Conservation (phyloP, 2,888 invertebrate species). For the Eucera pruinosa region DNA sequence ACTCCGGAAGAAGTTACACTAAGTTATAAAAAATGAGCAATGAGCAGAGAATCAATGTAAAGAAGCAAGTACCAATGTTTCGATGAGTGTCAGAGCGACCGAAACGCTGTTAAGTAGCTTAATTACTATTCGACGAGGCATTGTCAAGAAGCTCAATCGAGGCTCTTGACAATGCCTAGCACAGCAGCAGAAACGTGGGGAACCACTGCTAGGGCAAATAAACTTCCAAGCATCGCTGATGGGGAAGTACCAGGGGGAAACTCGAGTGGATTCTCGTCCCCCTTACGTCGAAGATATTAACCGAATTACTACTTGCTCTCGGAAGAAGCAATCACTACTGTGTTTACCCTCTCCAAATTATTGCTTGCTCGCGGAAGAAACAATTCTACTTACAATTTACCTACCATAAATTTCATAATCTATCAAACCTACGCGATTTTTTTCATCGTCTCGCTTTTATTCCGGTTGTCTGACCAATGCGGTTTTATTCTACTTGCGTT, state of each 20-base stretch:
- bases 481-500: no score
- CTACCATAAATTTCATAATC: no score
- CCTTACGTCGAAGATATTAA: conserved; percentile 35
- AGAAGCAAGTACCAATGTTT: background rate
- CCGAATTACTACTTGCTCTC: conserved; percentile 37
- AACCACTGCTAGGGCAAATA: conserved; percentile 17
- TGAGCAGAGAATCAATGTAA: background rate
- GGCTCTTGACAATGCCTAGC: conserved; percentile 16
- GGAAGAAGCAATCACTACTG: conserved; percentile 13
- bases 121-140: background rate
- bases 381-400: background rate
- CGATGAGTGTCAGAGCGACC: conserved; percentile 1
- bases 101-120: background rate
- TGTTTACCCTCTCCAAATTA: conserved; percentile 6
- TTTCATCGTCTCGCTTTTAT: no score
- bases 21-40: background rate
- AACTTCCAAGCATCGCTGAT: conserved; percentile 22
- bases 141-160: conserved; percentile 24
- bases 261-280: conserved; percentile 21
- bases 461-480: no score
- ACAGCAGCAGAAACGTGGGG: conserved; percentile 7
- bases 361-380: background rate
- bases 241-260: conserved; percentile 7
- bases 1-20: no score
- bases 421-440: no score